Percentiles rank a stretch among this genome's conserved stretches.
phyloP scores from a whole-genome alignment of 2,797 vertebrate genomes.

The Hozukius guyotensis region DNA sequence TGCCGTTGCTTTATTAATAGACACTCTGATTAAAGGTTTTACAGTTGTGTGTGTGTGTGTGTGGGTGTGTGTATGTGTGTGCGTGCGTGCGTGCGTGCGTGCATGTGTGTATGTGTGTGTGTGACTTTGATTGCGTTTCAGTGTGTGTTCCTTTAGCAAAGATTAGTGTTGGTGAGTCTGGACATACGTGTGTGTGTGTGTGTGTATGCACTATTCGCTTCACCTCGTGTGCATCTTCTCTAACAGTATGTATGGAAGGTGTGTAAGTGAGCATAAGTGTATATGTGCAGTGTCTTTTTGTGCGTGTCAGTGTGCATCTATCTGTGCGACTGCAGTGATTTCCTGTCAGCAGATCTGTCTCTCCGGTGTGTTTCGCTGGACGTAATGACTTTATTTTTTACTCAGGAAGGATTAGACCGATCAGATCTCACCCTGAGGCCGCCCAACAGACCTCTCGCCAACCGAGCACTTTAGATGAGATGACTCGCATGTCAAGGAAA shows the following conservation, averaged over 20 bases:
- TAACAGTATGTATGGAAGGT: not conserved
- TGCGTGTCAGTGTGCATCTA: not conserved
- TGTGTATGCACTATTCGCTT: no score
- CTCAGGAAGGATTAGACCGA: constrained; percentile 9
- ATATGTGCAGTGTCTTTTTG: not conserved
- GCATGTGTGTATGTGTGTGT: not conserved
- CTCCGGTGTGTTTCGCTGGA: not conserved
- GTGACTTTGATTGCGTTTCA: not conserved
- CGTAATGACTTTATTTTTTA: constrained; percentile 24
- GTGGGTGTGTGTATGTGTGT: not conserved
- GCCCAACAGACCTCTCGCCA: not conserved
- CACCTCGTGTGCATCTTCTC: not conserved
- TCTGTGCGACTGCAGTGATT: not conserved
- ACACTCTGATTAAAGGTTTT: constrained; percentile 49
- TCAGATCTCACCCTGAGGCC: constrained; percentile 6
- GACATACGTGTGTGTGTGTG: not conserved
- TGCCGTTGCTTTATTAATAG: constrained; percentile 58
- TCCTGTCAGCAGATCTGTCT: constrained; percentile 10
- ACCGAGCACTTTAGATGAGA: not conserved
- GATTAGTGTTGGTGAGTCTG: not conserved
- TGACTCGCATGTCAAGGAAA: not conserved
- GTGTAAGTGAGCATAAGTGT: not conserved
- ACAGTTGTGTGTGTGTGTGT: not conserved
- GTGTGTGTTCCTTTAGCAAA: not conserved
- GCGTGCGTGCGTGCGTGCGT: not conserved